A percentile compares a stretch with the other conserved stretches of the same genome.
phyloP scores from a whole-genome alignment of 1,140 invertebrate genomes.

The Cotesia typhae region DNA sequence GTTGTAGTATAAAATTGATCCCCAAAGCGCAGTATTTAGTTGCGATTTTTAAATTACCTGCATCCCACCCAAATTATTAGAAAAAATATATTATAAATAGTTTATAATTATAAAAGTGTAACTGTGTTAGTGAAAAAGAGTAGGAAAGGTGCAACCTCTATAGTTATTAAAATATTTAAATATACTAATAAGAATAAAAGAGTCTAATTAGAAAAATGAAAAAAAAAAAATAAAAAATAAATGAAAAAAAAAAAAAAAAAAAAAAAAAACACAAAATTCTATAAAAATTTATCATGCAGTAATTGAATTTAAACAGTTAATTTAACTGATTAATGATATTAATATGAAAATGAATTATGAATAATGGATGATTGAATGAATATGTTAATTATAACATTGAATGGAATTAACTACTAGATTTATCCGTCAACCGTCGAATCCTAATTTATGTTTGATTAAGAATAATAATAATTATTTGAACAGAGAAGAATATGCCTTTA shows the following conservation, averaged over 20 bases:
- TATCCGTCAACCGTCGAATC: neutral
- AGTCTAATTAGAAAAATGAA: neutral
- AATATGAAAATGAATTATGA: constrained; percentile 8
- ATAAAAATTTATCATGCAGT: constrained; percentile 9
- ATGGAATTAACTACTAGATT: neutral
- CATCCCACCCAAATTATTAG: constrained; percentile 28
- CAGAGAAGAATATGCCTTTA: constrained; percentile 5
- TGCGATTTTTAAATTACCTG: constrained; percentile 29
- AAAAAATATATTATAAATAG: constrained; percentile 5
- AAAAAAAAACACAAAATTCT: neutral
- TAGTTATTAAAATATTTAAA: neutral
- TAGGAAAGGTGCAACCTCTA: constrained; percentile 18
- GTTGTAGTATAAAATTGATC: too few relatives aligned
- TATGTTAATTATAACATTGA: neutral
- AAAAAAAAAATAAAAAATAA: neutral
- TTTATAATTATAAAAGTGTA: constrained; percentile 5
- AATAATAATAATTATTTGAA: neutral
- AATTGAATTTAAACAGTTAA: neutral
- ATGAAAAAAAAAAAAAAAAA: neutral
- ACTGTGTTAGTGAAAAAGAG: constrained; percentile 3
- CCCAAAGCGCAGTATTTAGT: constrained; percentile 13
- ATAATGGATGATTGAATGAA: constrained; percentile 1
- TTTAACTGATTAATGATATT: neutral
- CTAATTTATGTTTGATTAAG: too few relatives aligned
- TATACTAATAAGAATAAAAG: constrained; percentile 8